These are phyloP conservation scores for Gouania willdenowi DNA, from an alignment of 2,797 vertebrate genomes.

Conservation along the genomic window DNA sequence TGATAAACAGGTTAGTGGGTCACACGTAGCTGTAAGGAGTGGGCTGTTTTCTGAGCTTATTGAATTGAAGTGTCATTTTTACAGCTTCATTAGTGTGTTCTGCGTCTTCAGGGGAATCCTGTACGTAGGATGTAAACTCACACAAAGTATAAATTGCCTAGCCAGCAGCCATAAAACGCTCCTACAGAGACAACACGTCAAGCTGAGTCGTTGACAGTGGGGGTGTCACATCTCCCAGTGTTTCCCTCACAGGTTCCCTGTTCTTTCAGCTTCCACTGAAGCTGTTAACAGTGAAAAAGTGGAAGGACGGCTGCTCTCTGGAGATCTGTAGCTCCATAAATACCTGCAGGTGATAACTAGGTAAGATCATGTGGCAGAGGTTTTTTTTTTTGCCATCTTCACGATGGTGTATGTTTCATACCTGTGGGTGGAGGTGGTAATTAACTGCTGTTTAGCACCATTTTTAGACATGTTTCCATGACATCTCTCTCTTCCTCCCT, in stretches of 20 bases:
- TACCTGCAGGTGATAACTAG: conserved; percentile 64
- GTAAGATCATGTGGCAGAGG: conserved; percentile 58
- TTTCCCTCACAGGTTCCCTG: conserved; percentile 48
- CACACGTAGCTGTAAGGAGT: neutral
- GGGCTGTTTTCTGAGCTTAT: neutral
- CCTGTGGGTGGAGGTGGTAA: conserved; percentile 69
- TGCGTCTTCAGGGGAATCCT: conserved; percentile 4
- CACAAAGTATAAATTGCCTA: conserved; percentile 8
- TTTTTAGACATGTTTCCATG: conserved; percentile 67
- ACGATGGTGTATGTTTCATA: conserved; percentile 48
- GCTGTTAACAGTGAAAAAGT: conserved; percentile 14
- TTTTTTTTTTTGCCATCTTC: conserved; percentile 63
- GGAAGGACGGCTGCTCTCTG: conserved; percentile 26
- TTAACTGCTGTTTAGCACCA: conserved; percentile 66
- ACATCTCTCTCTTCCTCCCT: conserved; percentile 36
- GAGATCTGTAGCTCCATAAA: conserved; percentile 43
- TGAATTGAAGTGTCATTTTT: conserved; percentile 12
- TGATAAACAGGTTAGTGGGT: neutral
- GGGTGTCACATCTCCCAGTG: conserved; percentile 37
- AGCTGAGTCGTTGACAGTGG: conserved; percentile 10
- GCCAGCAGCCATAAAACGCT: conserved; percentile 13
- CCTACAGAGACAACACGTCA: conserved; percentile 19
- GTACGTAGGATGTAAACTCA: neutral
- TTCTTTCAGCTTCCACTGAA: conserved; percentile 11
- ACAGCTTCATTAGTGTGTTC: neutral